Conservation (phyloP, 2,888 invertebrate species). For the Caenorhabditis sp. region DNA sequence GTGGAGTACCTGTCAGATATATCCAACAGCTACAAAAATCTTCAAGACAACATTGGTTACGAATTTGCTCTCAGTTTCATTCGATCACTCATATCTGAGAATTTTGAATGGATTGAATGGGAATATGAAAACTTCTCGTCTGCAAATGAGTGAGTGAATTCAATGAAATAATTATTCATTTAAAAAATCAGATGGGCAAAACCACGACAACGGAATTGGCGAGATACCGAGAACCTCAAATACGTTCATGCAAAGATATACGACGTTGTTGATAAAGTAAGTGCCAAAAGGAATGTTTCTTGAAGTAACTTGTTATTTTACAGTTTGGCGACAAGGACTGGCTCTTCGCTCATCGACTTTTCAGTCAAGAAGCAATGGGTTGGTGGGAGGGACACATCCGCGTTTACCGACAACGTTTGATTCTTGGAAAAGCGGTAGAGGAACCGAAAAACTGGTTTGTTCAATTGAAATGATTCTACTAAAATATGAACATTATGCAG, state of each 20-base stretch:
- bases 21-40: neutral
- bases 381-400: neutral
- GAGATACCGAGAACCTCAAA: neutral
- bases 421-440: neutral
- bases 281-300: too few relatives aligned
- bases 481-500: neutral
- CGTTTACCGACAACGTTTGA: neutral
- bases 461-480: neutral
- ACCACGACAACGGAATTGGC: neutral
- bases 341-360: slow-evolving; percentile 11
- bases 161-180: neutral
- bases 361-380: neutral
- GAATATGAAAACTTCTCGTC: slow-evolving; percentile 14
- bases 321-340: neutral
- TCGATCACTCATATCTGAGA: slow-evolving; percentile 2
- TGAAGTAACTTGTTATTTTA: too few relatives aligned
- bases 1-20: neutral
- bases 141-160: neutral
- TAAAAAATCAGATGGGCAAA: neutral
- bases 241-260: too few relatives aligned
- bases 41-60: neutral
- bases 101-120: neutral
- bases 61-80: neutral
- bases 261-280: too few relatives aligned
- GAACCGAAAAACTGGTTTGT: slow-evolving; percentile 16